Base-by-base conservation (phyloP, 2,113 vertebrate genomes). In the Ardeotis arabs region DNA sequence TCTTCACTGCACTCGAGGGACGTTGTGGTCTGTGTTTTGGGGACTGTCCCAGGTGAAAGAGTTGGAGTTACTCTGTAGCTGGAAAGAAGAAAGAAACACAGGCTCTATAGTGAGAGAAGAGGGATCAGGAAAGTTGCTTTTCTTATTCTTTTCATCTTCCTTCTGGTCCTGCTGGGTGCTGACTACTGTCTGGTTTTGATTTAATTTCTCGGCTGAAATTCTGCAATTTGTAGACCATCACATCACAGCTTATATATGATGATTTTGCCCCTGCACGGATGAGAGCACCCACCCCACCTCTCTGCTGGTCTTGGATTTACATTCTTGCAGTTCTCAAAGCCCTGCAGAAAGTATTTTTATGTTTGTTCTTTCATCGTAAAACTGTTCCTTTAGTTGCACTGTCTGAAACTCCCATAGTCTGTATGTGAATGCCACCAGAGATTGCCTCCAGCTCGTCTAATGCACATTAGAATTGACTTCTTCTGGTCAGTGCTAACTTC, bases 141-240 rank as follows among this genome's bases (percentile, higher is more conserved):
- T 35, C 35, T 84, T 75, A 55, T 62, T 52, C 64, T 70, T 89
- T 86, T 89, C 22, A 53, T 49, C 39, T 20, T 88, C 6, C 14
- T 82, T 58, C n/a, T n/a, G 18, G 82, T 91, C 22, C 69, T 89
- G 19, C 67, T 50, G 45, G 33, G 19, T 82, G 16, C 33, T 89
- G 33, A 23, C 44, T 82, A 14, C 16, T 16, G 6, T 31, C 10
- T 93, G 73, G 22, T 24, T 87, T 80, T 64, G 24, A 79, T 87
- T 95, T 89, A 86, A 17, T 44, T 82, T 82, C n/a, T 91, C 41
- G 64, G 29, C 53, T 50, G 77, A 85, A 91, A 79, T 89, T 64
- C 77, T 96, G 23, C 35, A 84, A 53, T 81, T 68, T 45, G 10
- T 53, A 84, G 58, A 39, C 33, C 21, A 77, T 89, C 62, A 59